Percentiles rank a stretch among this genome's conserved stretches.
phyloP scores from a whole-genome alignment of 1,140 invertebrate genomes.

The Spodoptera frugiperda region DNA sequence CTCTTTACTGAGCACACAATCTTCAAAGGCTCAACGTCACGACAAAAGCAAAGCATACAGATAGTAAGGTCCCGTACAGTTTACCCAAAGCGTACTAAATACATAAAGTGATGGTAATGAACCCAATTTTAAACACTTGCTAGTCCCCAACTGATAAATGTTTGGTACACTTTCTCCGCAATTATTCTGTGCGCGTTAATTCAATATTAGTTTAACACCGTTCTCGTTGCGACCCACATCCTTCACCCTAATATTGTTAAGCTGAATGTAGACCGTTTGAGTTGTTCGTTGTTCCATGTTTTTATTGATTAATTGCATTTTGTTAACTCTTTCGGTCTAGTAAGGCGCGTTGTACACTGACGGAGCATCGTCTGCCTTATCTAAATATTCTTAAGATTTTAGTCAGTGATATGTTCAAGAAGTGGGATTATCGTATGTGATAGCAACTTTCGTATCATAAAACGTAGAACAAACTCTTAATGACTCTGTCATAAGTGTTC shows the following conservation, averaged over 20 bases:
- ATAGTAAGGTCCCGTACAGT: conserved; percentile 14
- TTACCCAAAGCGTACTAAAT: conserved; percentile 35
- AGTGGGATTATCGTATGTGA: too few relatives aligned
- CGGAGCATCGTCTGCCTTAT: too few relatives aligned
- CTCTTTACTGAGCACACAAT: background rate
- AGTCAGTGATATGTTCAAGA: too few relatives aligned
- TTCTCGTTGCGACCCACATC: conserved; percentile 70
- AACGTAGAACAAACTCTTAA: too few relatives aligned
- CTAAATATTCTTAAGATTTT: too few relatives aligned
- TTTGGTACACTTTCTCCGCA: conserved; percentile 73
- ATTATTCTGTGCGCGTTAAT: conserved; percentile 80
- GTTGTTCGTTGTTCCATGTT: conserved; percentile 20
- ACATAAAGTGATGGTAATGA: conserved; percentile 45
- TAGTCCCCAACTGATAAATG: conserved; percentile 34
- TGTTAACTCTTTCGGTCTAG: too few relatives aligned
- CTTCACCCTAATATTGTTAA: conserved; percentile 59
- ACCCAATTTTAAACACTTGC: conserved; percentile 40
- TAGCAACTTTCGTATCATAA: too few relatives aligned
- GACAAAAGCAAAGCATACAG: conserved; percentile 39
- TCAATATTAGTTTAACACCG: conserved; percentile 81
- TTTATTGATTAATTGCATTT: too few relatives aligned
- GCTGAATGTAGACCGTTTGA: conserved; percentile 53
- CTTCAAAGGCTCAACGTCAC: conserved; percentile 12
- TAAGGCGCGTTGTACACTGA: too few relatives aligned
- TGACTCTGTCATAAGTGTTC: too few relatives aligned